These are phyloP conservation scores for Apamea epomidion DNA, from an alignment of 2,888 invertebrate species.

Conservation along the genomic window DNA sequence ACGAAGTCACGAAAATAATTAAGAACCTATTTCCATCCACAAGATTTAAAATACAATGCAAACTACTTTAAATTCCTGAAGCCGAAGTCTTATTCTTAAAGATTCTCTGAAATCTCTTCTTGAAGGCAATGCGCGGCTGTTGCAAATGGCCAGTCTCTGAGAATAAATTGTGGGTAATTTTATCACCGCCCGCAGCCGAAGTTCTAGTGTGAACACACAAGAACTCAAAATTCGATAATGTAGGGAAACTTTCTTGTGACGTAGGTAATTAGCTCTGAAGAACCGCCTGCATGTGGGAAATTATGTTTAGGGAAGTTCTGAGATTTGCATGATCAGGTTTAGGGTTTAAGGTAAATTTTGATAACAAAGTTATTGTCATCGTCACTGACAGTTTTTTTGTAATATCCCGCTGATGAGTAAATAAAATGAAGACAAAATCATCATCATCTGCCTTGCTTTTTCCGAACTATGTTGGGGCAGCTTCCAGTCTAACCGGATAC, in stretches of 20 bases:
- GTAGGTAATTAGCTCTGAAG: slow-evolving; percentile 42
- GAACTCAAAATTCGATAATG: slow-evolving; percentile 69
- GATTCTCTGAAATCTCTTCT: slow-evolving; percentile 71
- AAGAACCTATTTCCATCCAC: background rate
- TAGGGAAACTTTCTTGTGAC: slow-evolving; percentile 43
- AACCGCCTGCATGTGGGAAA: background rate
- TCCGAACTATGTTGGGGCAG: no score
- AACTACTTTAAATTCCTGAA: slow-evolving; percentile 52
- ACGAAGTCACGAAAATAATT: background rate
- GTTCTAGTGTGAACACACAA: slow-evolving; percentile 70
- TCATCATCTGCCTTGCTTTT: background rate
- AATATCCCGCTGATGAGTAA: background rate
- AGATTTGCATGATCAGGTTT: slow-evolving; percentile 18
- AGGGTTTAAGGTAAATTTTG: background rate
- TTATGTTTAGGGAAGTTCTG: background rate
- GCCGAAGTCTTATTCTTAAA: slow-evolving; percentile 33
- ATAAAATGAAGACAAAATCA: background rate
- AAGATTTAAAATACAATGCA: slow-evolving; percentile 30
- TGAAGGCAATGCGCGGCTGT: slow-evolving; percentile 77
- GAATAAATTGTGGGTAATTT: slow-evolving; percentile 84
- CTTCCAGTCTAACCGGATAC: no score
- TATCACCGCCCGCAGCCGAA: slow-evolving; percentile 76
- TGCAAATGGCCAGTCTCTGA: slow-evolving; percentile 78
- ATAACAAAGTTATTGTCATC: background rate
- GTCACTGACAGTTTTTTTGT: background rate